Evolutionary conservation across 2,797 vertebrate species (phyloP), one percentile per base, ranked within the genome.

Genomic region (Microctenopoma stevenorrisi): DNA sequence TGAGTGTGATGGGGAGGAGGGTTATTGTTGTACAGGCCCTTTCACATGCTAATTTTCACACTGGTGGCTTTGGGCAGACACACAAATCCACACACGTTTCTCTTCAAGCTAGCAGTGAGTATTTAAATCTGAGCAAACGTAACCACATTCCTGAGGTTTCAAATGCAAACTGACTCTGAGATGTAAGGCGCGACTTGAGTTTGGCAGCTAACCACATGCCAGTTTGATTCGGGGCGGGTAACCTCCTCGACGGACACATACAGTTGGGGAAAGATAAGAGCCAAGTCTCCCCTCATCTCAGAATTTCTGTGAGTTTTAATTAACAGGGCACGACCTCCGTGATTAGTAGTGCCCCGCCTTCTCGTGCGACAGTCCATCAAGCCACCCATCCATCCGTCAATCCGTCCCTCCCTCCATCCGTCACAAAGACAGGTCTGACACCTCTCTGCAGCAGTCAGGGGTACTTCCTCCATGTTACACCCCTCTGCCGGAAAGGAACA

Each of bases 1-100:
- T 70, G 69, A 74, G 67, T 78, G 81, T 73, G 79, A 72, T 76
- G 68, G 81, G 82, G 80, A 65, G 37, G 38, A 53, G 75, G 75
- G 69, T 47, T 76, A 90, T 92, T 92, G 89, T 92, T 87, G 82
- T 59, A 46, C 63, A 79, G 67, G 49, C 30, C 71, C 72, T 42
- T 92, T 92, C 89, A 91, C 79, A 92, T 92, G 91, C 87, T 89
- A 92, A 92, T 92, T 69, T 65, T 43, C 22, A n/a, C 74, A 60
- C 72, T 78, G 76, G 83, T 81, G 80, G 84, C 73, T 87, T 81
- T 64, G 74, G 70, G 56, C 82, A 74, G 50, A 16, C 68, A 63
- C 30, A 73, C 55, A 57, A 44, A 72, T 72, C 57, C 72, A 68
- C 59, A 71, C 78, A 76, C 67, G 71, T 84, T 83, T 87, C 52